Base-by-base conservation (phyloP, 2,888 invertebrate species). In the Pemphredon lugubris region DNA sequence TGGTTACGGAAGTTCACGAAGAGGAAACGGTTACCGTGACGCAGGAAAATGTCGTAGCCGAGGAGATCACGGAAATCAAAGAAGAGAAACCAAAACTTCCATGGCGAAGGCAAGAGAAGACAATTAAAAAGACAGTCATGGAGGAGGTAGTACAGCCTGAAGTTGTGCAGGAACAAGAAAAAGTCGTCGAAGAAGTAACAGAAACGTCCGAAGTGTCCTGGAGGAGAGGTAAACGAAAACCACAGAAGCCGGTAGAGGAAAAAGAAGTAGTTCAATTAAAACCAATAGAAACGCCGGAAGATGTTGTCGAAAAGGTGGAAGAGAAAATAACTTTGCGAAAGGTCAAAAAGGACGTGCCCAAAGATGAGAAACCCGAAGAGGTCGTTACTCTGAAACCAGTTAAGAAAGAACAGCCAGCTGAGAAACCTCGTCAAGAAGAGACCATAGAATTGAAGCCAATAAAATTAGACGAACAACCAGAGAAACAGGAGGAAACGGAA, bases 321-420 rank as follows among this genome's bases (percentile, higher is more conserved):
- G 75, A 80, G 9, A 14, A 59, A 39, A 87, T 90, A 58, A 88
- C 89, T 37, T 89, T 88, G 1, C 88, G 89, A 42, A 89, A 90
- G 71, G 89, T 90, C 76, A 87, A 89, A 16, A 50, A 54, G 11
- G 37, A 61, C 45, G 68, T 74, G 18, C 58, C 63, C 5, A 55
- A 79, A 51, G 73, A 75, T 53, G 70, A 68, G 39, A 75, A 74
- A 54, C 58, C 75, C 18, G 81, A 90, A 59, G 86, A 87, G 55
- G 64, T 45, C 79, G 86, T 50, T 77, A n/a, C n/a, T n/a, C 86
- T 37, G 69, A 77, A 73, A 50, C 73, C 77, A 4, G 57, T 71
- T 4, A 60, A 64, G 18, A 48, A 42, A 30, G 47, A 47, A 20
- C 59, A 66, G 39, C 59, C 64, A 0, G 48, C 65, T n/a, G 67